phyloP scores from a whole-genome alignment of 2,888 invertebrate species.

The Acronicta aceris region DNA sequence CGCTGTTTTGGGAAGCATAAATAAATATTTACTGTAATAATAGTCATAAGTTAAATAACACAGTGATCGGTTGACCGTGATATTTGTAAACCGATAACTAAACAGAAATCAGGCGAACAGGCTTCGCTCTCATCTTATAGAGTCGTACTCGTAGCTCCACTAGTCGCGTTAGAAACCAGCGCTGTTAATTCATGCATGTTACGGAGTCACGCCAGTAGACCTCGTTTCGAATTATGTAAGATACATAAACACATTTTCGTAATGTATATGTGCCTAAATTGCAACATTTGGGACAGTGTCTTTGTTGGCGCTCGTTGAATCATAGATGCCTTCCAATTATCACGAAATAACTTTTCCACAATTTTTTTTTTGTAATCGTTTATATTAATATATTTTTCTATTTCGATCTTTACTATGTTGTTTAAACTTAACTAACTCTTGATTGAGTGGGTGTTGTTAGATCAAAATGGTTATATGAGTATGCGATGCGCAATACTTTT shows the following conservation, averaged over 20 bases:
- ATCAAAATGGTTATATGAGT: conserved; percentile 2
- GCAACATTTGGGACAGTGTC: conserved; percentile 55
- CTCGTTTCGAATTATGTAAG: conserved; percentile 58
- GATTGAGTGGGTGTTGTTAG: conserved; percentile 2
- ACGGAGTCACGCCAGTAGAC: conserved; percentile 46
- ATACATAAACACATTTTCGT: conserved; percentile 57
- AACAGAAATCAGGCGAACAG: conserved; percentile 4
- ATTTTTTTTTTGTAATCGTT: conserved; percentile 7
- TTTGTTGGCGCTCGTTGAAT: conserved; percentile 27
- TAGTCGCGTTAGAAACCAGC: conserved; percentile 14
- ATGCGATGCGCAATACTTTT: conserved; percentile 3
- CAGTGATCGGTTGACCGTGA: conserved; percentile 6
- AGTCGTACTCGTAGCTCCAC: conserved; percentile 1
- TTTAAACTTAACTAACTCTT: conserved; percentile 3
- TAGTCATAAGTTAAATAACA: background rate
- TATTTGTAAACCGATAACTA: conserved; percentile 5
- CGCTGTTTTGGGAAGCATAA: no score
- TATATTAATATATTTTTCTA: conserved; percentile 6
- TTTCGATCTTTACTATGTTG: background rate
- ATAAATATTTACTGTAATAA: background rate
- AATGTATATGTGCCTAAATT: conserved; percentile 55
- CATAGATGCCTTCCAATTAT: conserved; percentile 20
- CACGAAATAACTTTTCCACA: conserved; percentile 5
- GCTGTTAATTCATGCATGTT: conserved; percentile 48
- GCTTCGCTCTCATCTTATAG: conserved; percentile 11